These are phyloP conservation scores for Phaethon lepturus DNA, from an alignment of 2,113 vertebrate species.

Conservation along the genomic window DNA sequence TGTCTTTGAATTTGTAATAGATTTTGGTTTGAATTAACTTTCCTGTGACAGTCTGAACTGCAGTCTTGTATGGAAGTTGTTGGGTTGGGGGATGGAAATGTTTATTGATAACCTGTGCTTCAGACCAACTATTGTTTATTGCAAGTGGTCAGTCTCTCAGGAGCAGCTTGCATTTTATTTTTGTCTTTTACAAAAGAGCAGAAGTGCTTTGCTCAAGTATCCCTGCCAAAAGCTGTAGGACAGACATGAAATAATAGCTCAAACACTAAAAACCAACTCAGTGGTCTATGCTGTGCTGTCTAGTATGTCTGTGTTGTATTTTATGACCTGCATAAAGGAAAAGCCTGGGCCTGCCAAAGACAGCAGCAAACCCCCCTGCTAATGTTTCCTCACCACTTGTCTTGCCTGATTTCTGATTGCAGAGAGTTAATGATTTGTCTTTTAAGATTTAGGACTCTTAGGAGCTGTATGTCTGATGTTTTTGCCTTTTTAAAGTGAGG, in stretches of 20 bases:
- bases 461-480: rapidly evolving
- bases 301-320: neutral
- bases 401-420: neutral
- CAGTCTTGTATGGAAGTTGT: neutral
- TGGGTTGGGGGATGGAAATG: neutral
- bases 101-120: neutral
- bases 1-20: neutral
- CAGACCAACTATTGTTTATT: rapidly evolving
- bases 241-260: neutral
- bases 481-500: neutral
- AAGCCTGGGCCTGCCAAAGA: neutral
- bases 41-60: neutral
- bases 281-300: neutral
- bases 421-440: neutral
- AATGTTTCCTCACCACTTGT: neutral
- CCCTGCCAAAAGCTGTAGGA: neutral
- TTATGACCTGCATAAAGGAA: neutral
- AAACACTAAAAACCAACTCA: neutral
- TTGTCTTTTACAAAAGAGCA: neutral
- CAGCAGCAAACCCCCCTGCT: neutral
- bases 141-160: neutral
- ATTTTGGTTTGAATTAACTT: neutral
- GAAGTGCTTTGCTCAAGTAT: neutral
- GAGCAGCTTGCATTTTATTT: neutral
- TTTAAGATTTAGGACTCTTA: neutral